Conservation (phyloP, 1,140 invertebrate species). For the Wiebesia pumilae region DNA sequence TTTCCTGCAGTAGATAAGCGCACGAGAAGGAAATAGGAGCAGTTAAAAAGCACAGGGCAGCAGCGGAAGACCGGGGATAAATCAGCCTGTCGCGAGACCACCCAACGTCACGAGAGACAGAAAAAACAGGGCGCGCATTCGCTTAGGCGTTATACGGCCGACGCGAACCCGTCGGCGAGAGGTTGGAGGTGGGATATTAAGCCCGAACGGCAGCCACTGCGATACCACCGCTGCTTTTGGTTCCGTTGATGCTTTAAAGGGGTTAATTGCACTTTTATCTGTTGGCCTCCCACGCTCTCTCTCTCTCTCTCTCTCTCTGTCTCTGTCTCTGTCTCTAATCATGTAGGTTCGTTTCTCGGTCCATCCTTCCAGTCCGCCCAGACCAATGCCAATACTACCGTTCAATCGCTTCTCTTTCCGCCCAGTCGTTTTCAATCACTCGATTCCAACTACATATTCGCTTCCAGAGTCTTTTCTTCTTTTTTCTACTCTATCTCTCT, state of each 20-base stretch:
- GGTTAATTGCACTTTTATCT: slow-evolving; percentile 67
- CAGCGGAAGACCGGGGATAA: background rate
- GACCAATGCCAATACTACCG: background rate
- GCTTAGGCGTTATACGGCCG: background rate
- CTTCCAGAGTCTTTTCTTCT: background rate
- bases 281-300: slow-evolving; percentile 48
- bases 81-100: slow-evolving; percentile 39
- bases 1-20: background rate
- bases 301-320: background rate
- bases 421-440: slow-evolving; percentile 45
- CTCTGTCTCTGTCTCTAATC: slow-evolving; percentile 9
- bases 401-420: slow-evolving; percentile 22
- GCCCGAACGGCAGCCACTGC: slow-evolving; percentile 53
- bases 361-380: background rate
- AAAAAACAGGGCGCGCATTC: slow-evolving; percentile 37
- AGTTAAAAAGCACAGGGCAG: background rate
- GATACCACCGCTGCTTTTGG: slow-evolving; percentile 23
- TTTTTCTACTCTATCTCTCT: too few species aligned
- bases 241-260: slow-evolving; percentile 60
- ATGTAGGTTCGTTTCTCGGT: background rate
- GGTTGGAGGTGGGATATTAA: slow-evolving; percentile 57
- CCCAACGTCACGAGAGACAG: slow-evolving; percentile 49
- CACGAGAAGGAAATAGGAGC: too few species aligned
- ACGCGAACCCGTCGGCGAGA: background rate
- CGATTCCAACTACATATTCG: background rate